Base-by-base conservation (phyloP, 1,140 invertebrate genomes). In the Chymomyza costata region DNA sequence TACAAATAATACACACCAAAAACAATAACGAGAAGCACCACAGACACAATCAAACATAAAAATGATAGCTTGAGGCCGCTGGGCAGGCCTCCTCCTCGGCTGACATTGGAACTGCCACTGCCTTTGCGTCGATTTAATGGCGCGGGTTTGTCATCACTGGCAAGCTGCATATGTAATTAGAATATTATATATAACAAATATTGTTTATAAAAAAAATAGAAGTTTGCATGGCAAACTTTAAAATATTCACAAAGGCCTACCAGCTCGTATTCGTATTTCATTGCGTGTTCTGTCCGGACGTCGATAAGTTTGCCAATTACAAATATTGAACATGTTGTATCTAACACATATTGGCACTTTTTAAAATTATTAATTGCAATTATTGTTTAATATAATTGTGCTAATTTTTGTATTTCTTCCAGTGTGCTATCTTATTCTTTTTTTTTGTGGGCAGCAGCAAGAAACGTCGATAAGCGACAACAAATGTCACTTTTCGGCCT, bases 1-100 rank as follows among this genome's bases (percentile, higher is more conserved):
- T 73, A 73, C 10, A 65, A 52, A 19, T 64, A 59, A 59, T 78
- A 81, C 71, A 82, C 78, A 85, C 84, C 84, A 49, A 85, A 82
- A 14, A 81, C 65, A 43, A 83, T 61, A n/a, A 84, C 52, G 35
- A 85, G 53, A 13, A 85, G 43, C 13, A 82, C 30, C 13, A 80
- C 84, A 8, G 80, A 85, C 17, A 84, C 37, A 32, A 85, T 63
- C 16, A 85, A 58, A 49, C 83, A 84, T 8, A 85, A 47, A 65
- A 85, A 85, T 43, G 80, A 85, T 31, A 84, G 19, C 40, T 85
- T 84, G 1, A 85, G 56, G 10, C 80, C 80, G 39, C 60, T 76
- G 8, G 82, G 56, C 6, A 60, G 39, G 10, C 66, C 59, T 17
- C 47, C 48, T 8, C 54, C n/a, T n/a, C 59, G 19, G 35, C 50